Base-by-base conservation (phyloP, 2,888 invertebrate species). In the Dichetophora obliterata region DNA sequence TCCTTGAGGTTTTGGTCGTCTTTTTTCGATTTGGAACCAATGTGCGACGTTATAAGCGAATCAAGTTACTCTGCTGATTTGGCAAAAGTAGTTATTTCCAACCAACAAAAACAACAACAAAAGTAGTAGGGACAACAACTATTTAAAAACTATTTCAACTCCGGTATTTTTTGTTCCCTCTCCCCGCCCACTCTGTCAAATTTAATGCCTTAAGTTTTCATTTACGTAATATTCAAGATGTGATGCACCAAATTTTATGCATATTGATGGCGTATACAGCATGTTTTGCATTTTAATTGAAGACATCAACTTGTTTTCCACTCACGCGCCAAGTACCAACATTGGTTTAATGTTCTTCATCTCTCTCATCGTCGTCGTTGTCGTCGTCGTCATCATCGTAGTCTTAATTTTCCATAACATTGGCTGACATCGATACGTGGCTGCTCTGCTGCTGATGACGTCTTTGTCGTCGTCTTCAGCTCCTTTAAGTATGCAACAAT, bases 401-500 rank as follows among this genome's bases (percentile, higher is more conserved):
- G 19, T 59, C 57, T 59, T n/a, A 27, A 22, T 59, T 22, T 59
- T 27, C 24, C 57, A 59, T 14, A 27, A 24, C 24, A 22, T 43
- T 43, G 24, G 57, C 22, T 24, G 57, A 59, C 27, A 27, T 19
- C 19, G 16, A 54, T 19, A 14, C 34, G 34, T 54, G 14, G 54
- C 34, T 65, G 65, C 54, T 34, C 37, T 22, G 22, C 24, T 52
- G 65, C 34, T 24, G 19, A 48, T 27, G 59, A 16, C 71, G 70
- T 65, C 76, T 77, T 48, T 57, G 27, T 52, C 16, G 37, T 69
- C 54, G 50, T 65, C 11, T 34, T 34, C 31, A 19, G 34, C 79
- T 80, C 79, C 80, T 79, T 82, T 81, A 82, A 85, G 85, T 83
- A 82, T 83, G 82, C 84, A 85, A 84, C 84, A 85, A 85, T 85